These are phyloP conservation scores for Grapholita molesta DNA, from an alignment of 1,140 invertebrate genomes.

Conservation along the genomic window DNA sequence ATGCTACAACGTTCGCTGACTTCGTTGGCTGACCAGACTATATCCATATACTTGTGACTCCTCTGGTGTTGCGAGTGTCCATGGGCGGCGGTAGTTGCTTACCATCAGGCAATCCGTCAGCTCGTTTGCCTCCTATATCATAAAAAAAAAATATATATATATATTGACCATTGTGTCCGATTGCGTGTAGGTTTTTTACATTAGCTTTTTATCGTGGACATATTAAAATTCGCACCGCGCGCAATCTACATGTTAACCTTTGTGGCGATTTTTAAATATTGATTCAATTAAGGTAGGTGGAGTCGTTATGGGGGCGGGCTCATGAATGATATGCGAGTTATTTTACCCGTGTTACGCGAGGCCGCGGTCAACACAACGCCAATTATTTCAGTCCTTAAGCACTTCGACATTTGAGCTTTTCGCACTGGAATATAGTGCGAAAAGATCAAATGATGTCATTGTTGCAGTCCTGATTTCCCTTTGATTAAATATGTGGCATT, in stretches of 20 bases:
- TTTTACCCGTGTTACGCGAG: not conserved
- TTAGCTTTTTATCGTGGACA: not conserved
- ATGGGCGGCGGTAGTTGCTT: no score
- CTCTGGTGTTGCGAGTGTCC: no score
- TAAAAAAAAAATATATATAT: no score
- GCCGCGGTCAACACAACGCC: not conserved
- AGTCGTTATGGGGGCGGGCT: not conserved
- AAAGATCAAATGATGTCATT: no score
- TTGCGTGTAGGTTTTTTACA: not conserved
- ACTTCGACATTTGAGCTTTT: not conserved
- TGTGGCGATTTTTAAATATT: slow-evolving; percentile 16
- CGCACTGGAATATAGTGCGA: no score
- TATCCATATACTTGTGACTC: no score
- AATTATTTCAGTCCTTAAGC: not conserved
- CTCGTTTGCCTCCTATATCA: no score
- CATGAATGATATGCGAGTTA: not conserved
- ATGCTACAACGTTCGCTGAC: no score
- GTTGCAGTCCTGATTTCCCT: no score
- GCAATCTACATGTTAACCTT: not conserved
- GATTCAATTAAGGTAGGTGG: not conserved
- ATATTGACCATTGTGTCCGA: not conserved
- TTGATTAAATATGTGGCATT: no score
- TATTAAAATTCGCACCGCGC: not conserved
- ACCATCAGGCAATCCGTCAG: no score
- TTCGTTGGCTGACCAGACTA: no score